Conservation (phyloP, 2,888 invertebrate species). For the Melinaea menophilus region DNA sequence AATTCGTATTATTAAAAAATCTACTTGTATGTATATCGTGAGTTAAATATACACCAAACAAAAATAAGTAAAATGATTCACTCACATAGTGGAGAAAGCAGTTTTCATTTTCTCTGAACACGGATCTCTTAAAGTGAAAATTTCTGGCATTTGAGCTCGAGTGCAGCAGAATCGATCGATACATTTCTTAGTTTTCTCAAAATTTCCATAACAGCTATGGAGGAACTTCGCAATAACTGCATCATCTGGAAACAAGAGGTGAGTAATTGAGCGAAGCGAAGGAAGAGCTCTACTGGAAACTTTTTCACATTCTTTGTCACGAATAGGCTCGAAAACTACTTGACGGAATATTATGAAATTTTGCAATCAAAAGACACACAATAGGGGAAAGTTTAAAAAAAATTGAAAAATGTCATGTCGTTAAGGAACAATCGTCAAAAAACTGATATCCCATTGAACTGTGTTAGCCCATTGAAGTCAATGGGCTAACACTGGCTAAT, state of each 20-base stretch:
- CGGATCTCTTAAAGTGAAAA: conserved; percentile 56
- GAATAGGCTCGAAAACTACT: too few relatives aligned
- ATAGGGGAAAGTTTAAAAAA: too few relatives aligned
- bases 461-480: too few relatives aligned
- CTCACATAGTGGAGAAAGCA: conserved; percentile 57
- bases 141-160: conserved; percentile 51
- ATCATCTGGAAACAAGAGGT: conserved; percentile 58
- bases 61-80: conserved; percentile 17
- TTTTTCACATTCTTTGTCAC: not conserved
- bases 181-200: conserved; percentile 77
- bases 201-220: conserved; percentile 73
- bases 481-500: too few relatives aligned
- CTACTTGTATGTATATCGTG: too few relatives aligned
- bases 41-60: not conserved
- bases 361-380: too few relatives aligned
- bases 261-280: not conserved
- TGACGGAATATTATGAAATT: too few relatives aligned
- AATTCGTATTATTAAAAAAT: too few relatives aligned
- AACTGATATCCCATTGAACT: too few relatives aligned
- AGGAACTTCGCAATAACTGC: conserved; percentile 73
- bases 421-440: too few relatives aligned
- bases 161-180: conserved; percentile 68
- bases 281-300: too few relatives aligned
- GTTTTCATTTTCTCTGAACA: conserved; percentile 41
- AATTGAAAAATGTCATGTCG: too few relatives aligned